Base-by-base conservation (phyloP, 2,888 invertebrate species). In the Ochropleura plecta region DNA sequence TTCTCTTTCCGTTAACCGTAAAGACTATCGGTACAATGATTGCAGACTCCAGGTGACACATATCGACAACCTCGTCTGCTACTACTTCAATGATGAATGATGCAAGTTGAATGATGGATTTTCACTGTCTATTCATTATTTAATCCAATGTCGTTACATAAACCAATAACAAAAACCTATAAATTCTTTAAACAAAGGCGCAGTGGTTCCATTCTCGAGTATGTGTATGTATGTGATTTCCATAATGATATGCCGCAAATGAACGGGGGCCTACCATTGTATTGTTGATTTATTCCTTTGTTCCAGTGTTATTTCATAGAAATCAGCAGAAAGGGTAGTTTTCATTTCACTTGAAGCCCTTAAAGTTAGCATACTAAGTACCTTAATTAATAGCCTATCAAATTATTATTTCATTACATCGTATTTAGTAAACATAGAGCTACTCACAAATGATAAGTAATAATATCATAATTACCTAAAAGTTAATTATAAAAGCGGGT, bases 271-370 rank as follows among this genome's bases (percentile, higher is more conserved):
- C 60, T 55, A 40, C 74, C 71, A 68, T 80, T 82, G 71, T 75
- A 69, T 78, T 81, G 67, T 80, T 76, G 67, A 68, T 79, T 83
- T 75, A 78, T 78, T 73, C 76, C 64, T 77, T 86, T 87, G 81
- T 86, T 78, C 79, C 68, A 73, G 30, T 72, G 30, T 81, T 72
- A 73, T 79, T 78, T 75, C 62, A 76, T 49, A 73, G 62, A 80
- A 77, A 77, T 79, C 55, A 59, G 70, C 53, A 30, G 51, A 76
- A 75, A 79, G 55, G 64, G 67, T 78, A 78, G 55, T 79, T 79
- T 77, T 73, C 77, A 82, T 85, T 75, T 74, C 44, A 73, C 60
- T 63, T 53, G 59, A 20, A 72, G 44, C 40, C 55, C 62, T 62
- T 60, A n/a, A 53, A 76, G 68, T 67, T 70, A 60, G 66, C 69